Base-by-base conservation (phyloP, 2,888 invertebrate genomes). In the Gandaritis pyraliata region DNA sequence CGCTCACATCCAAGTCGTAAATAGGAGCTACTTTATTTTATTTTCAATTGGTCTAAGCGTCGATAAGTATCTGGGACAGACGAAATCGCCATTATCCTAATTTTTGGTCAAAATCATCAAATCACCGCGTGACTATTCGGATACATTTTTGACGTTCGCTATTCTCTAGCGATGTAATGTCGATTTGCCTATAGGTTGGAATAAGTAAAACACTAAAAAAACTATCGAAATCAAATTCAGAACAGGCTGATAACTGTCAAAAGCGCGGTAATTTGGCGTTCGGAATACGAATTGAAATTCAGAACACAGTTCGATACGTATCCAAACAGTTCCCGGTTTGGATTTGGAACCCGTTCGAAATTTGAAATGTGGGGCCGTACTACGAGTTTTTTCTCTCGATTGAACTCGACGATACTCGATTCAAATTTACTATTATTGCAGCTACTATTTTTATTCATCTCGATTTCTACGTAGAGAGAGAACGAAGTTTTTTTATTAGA, bases 271-370 rank as follows among this genome's bases (percentile, higher is more conserved):
- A 64, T 64, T 50, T 52, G 52, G 16, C 56, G 56, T 60, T 65
- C 55, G 59, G 48, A 64, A 64, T 67, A 51, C 61, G 39, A 64
- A 62, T 62, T 62, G 61, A 55, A 64, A 60, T 64, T 59, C 59
- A 55, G 57, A 64, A 61, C 58, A 50, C 57, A 23, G 43, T 62
- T 57, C 55, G 56, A 36, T 55, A 62, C 57, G 59, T 58, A 62
- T 64, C 63, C 61, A 62, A 66, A 62, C 66, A 66, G 57, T 30
- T 33, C 52, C 36, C 36, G 52, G 66, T 63, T 66, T 57, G 48
- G 49, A 66, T 58, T 63, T 47, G 38, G 54, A 65, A 46, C 51
- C 47, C 43, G 57, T 67, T 67, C 52, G 61, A 61, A 61, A 59
- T 59, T 55, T 48, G 56, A 64, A 63, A 48, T 56, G 52, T 39